phyloP scores from a whole-genome alignment of 1,140 invertebrate species.

The Arion vulgaris region DNA sequence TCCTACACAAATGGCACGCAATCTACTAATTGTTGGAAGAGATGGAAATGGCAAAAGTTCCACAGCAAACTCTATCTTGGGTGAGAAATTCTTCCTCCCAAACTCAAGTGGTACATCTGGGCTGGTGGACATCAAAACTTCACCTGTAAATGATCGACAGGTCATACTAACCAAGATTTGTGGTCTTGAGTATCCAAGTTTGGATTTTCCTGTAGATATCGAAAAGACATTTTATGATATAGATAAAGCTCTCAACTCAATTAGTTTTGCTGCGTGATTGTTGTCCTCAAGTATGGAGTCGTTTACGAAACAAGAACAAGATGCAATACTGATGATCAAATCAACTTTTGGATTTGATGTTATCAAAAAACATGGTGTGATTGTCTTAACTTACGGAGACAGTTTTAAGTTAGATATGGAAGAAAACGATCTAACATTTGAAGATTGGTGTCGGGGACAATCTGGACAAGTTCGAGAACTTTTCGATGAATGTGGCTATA shows the following conservation, averaged over 20 bases:
- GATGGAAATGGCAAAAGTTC: constrained; percentile 11
- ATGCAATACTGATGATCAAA: not conserved
- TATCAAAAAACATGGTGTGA: not conserved
- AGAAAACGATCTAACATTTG: not conserved
- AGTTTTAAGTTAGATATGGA: not conserved
- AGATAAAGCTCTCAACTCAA: not conserved
- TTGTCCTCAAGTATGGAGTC: constrained; percentile 7
- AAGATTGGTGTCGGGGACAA: constrained; percentile 2
- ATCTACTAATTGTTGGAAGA: not conserved
- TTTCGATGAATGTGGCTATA: constrained; percentile 10
- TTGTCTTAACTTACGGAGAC: constrained; percentile 12
- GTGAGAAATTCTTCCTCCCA: not conserved
- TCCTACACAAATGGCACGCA: not conserved
- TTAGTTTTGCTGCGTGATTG: not conserved
- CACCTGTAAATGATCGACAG: not conserved
- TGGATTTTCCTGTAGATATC: not conserved
- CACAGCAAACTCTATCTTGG: not conserved
- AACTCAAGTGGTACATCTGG: not conserved
- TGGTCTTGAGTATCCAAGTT: not conserved
- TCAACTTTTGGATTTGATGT: not conserved
- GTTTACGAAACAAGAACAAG: not conserved
- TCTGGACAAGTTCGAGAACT: not conserved
- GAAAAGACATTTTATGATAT: not conserved
- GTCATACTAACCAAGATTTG: not conserved
- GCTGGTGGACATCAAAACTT: not conserved